Percentiles rank a stretch among this genome's conserved stretches.
Conservation (phyloP, 2,888 invertebrate genomes). For the Campoletis raptor region DNA sequence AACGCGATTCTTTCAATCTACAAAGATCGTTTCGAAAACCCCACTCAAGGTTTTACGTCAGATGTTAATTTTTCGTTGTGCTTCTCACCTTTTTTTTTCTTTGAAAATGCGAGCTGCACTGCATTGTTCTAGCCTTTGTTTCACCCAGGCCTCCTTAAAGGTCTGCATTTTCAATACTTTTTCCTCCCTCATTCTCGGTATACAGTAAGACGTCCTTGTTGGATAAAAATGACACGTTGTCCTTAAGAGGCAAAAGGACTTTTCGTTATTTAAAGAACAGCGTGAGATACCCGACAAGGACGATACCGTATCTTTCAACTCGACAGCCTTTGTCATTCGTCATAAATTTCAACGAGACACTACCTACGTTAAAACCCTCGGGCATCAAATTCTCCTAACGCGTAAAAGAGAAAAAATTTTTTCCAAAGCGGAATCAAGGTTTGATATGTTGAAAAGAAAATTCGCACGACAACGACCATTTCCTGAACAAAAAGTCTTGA, state of each 20-base stretch:
- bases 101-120: not conserved
- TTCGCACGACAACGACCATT: not conserved
- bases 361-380: conserved; percentile 15
- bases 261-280: conserved; percentile 36
- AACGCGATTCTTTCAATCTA: not conserved
- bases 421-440: not conserved
- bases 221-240: conserved; percentile 39
- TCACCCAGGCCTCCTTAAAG: conserved; percentile 6
- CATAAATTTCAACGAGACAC: conserved; percentile 44
- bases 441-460: not conserved
- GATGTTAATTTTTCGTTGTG: not conserved
- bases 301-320: conserved; percentile 26
- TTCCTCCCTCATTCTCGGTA: not conserved
- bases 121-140: conserved; percentile 26
- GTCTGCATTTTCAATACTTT: conserved; percentile 16
- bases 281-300: conserved; percentile 24
- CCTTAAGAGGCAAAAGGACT: conserved; percentile 30
- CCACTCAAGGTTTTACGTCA: not conserved
- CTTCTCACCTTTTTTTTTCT: not conserved
- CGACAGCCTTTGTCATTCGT: conserved; percentile 28
- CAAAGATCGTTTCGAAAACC: not conserved
- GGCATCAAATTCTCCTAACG: conserved; percentile 18
- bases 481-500: not conserved
- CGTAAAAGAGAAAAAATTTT: not conserved
- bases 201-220: conserved; percentile 9